Conservation (phyloP, 2,113 vertebrate species). For the Atlantisia rogersi region DNA sequence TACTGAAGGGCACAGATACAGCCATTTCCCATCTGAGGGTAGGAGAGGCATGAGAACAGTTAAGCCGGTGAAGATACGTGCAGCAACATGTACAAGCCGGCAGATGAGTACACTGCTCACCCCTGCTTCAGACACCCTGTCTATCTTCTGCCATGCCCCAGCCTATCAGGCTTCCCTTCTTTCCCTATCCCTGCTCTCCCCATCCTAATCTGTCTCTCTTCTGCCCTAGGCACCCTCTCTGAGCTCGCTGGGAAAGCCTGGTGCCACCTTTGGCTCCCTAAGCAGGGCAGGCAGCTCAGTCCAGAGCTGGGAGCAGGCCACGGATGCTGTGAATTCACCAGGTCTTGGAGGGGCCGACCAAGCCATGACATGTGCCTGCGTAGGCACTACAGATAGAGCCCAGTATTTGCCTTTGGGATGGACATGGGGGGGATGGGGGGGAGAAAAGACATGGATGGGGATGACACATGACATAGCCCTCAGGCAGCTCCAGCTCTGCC, state of each 20-base stretch:
- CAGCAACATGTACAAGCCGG: neutral
- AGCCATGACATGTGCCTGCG: rapidly evolving
- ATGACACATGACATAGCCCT: neutral
- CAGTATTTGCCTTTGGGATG: neutral
- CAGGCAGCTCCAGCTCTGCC: neutral
- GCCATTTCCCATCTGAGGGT: neutral
- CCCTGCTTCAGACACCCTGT: neutral
- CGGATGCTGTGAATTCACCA: neutral
- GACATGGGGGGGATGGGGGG: too few relatives aligned
- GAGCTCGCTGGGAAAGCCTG: neutral
- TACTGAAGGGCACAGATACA: neutral
- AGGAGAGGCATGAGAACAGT: neutral
- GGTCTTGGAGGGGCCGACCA: neutral
- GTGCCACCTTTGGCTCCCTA: neutral
- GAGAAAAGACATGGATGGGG: too few relatives aligned
- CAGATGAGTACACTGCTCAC: rapidly evolving
- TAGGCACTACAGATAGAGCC: neutral
- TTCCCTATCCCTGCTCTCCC: neutral
- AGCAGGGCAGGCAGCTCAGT: neutral
- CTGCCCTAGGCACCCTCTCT: rapidly evolving
- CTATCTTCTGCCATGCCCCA: neutral
- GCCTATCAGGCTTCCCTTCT: neutral
- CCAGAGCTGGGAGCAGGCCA: neutral
- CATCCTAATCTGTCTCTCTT: neutral
- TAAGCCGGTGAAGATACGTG: neutral